These are phyloP conservation scores for Pseudomyrmex concolor DNA, from an alignment of 1,140 invertebrate genomes.

Conservation along the genomic window DNA sequence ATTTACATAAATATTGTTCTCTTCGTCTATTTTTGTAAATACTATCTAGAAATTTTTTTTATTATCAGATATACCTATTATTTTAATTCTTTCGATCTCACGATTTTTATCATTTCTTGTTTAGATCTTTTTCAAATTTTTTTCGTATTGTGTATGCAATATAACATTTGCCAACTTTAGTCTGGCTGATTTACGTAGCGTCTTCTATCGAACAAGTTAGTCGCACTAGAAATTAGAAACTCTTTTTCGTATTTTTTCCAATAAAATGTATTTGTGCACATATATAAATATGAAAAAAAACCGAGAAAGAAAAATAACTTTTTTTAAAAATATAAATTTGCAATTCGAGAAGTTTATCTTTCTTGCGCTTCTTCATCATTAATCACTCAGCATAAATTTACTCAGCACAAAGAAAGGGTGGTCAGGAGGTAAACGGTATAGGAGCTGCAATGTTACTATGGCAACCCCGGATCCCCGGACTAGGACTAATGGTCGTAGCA, in stretches of 20 bases:
- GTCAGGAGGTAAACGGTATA: constrained; percentile 71
- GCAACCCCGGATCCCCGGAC: constrained; percentile 82
- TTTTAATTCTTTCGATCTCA: background rate
- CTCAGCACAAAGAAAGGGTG: constrained; percentile 51
- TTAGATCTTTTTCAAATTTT: background rate
- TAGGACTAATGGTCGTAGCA: constrained; percentile 69
- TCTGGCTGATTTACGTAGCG: background rate
- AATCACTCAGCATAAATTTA: background rate
- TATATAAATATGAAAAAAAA: background rate
- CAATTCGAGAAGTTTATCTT: background rate
- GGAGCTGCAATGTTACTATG: constrained; percentile 80
- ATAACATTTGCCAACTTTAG: background rate
- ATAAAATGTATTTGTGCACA: background rate
- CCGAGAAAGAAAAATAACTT: background rate
- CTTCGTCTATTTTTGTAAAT: too few relatives aligned
- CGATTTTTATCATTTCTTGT: background rate
- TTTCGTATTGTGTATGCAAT: background rate
- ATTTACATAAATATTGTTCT: constrained; percentile 11
- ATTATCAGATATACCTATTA: constrained; percentile 14
- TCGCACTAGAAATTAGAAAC: constrained; percentile 1
- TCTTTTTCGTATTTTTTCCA: background rate
- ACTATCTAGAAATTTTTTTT: constrained; percentile 40
- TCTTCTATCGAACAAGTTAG: background rate
- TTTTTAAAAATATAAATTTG: background rate
- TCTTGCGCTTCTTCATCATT: constrained; percentile 1